These are phyloP conservation scores for Neogale vison DNA, from an alignment of 2,113 vertebrate genomes.

Conservation along the genomic window DNA sequence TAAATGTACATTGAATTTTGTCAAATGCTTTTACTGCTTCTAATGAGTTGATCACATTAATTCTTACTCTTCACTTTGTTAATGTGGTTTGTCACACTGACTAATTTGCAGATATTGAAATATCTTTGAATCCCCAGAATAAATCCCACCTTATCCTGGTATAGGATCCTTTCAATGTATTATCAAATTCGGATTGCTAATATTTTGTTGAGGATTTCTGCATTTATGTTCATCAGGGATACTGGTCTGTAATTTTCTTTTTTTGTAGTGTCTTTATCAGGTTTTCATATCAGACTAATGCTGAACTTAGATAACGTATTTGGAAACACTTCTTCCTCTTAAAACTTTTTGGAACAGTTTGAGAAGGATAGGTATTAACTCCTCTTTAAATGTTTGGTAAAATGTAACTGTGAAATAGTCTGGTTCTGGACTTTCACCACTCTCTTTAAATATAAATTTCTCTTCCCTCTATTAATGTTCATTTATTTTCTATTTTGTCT, in stretches of 20 bases:
- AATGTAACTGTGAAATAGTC: neutral
- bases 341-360: neutral
- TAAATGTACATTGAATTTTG: neutral
- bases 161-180: neutral
- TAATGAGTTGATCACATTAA: neutral
- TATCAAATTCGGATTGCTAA: neutral
- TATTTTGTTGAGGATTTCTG: neutral
- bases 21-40: neutral
- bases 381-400: neutral
- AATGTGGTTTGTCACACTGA: neutral
- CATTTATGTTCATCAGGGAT: neutral
- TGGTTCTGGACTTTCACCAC: neutral
- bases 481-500: neutral
- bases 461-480: neutral
- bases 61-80: neutral
- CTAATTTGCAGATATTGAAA: neutral
- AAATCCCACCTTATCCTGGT: neutral
- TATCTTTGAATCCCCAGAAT: neutral
- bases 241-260: neutral
- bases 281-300: neutral
- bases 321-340: neutral
- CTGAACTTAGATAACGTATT: neutral
- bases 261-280: neutral
- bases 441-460: conserved; percentile 29
- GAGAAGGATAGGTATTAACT: neutral